phyloP scores from a whole-genome alignment of 2,113 vertebrate species.

The Muntiacus muntjak region DNA sequence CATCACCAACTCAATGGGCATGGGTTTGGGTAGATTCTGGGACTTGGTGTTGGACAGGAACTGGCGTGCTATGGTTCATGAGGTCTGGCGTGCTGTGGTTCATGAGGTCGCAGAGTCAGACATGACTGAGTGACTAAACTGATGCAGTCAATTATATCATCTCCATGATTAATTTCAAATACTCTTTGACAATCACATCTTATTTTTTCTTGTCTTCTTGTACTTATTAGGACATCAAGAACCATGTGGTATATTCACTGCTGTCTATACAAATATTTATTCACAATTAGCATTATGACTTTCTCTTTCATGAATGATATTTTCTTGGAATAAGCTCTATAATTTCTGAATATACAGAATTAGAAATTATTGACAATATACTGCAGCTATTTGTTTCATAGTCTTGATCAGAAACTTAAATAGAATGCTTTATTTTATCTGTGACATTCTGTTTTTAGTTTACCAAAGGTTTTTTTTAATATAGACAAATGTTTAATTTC shows the following conservation, averaged over 20 bases:
- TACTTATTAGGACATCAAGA: neutral
- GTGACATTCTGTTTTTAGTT: neutral
- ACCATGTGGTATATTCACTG: neutral
- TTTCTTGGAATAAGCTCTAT: neutral
- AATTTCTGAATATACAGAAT: neutral
- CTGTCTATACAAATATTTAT: neutral
- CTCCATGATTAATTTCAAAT: neutral
- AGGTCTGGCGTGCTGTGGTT: too few relatives aligned
- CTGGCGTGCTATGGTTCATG: too few relatives aligned
- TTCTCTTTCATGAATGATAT: neutral
- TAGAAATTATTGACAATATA: neutral
- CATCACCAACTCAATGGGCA: neutral
- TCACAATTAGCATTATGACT: neutral
- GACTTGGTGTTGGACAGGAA: neutral
- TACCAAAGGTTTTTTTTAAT: neutral
- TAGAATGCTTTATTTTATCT: neutral
- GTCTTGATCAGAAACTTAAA: neutral
- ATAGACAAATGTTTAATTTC: neutral
- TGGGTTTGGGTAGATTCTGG: fast-evolving
- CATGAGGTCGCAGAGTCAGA: neutral
- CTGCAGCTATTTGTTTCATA: neutral
- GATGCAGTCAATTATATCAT: neutral
- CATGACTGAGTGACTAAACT: fast-evolving
- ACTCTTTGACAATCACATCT: neutral
- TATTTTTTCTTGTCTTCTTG: neutral